phyloP scores from a whole-genome alignment of 2,113 vertebrate genomes.

The Glaucomys volans region DNA sequence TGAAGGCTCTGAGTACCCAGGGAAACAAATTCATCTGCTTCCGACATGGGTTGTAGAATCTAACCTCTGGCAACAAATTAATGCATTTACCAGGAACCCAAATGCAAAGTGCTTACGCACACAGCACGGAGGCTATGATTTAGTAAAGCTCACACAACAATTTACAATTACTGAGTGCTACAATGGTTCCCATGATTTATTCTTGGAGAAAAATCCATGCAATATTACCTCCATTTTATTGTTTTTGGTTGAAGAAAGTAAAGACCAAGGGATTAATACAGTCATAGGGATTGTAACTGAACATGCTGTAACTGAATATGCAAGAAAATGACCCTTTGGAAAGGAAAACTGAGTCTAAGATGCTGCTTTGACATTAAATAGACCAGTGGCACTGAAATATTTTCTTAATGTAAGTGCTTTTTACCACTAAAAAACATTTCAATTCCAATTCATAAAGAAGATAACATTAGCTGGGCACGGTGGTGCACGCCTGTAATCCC shows the following conservation, averaged over 20 bases:
- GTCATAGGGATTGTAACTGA: neutral
- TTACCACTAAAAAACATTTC: neutral
- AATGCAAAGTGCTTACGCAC: slow-evolving; percentile 56
- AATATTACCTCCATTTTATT: neutral
- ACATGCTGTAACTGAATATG: neutral
- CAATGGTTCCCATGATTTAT: slow-evolving; percentile 56
- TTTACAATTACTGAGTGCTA: slow-evolving; percentile 63
- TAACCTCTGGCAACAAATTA: slow-evolving; percentile 57
- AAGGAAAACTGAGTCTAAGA: slow-evolving; percentile 29
- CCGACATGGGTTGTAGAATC: neutral
- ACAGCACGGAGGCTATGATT: slow-evolving; percentile 47
- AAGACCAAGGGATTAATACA: neutral
- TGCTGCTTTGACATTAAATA: slow-evolving; percentile 24
- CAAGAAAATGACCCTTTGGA: neutral
- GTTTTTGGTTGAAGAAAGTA: slow-evolving; percentile 38
- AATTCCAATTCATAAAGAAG: neutral
- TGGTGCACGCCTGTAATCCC: too few relatives aligned
- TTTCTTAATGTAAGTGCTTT: neutral
- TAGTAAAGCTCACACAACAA: neutral
- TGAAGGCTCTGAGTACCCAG: neutral
- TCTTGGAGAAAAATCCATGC: slow-evolving; percentile 39
- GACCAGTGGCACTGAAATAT: neutral
- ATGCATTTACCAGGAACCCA: slow-evolving; percentile 42
- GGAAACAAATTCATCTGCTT: slow-evolving; percentile 18
- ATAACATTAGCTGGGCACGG: too few relatives aligned